These are phyloP conservation scores for Heterochromis multidens DNA, from an alignment of 2,113 vertebrate species.

Conservation along the genomic window DNA sequence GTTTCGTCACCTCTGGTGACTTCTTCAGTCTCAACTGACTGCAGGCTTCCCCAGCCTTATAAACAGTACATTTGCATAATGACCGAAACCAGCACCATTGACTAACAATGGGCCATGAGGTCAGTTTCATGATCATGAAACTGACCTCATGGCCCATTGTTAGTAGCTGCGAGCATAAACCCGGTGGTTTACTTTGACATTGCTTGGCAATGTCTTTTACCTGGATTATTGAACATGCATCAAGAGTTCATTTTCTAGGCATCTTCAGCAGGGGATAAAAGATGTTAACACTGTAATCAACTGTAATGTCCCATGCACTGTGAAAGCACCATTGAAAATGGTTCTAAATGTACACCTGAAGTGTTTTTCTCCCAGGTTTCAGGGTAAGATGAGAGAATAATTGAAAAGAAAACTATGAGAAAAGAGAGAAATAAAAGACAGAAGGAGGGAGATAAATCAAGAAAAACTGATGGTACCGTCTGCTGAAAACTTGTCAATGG, in stretches of 20 bases:
- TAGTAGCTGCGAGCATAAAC: no score
- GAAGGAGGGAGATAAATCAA: not conserved
- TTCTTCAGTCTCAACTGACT: no score
- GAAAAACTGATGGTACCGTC: constrained; percentile 80
- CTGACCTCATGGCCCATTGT: no score
- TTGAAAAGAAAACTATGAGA: not conserved
- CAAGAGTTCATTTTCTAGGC: not conserved
- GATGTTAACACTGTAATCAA: not conserved
- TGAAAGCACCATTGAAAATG: not conserved
- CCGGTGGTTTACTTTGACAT: no score
- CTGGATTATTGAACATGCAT: no score
- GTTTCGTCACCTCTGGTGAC: no score
- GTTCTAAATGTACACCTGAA: not conserved
- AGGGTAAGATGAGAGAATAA: not conserved
- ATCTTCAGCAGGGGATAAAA: not conserved
- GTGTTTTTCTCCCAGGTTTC: not conserved
- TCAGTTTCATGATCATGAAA: no score
- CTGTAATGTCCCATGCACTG: not conserved
- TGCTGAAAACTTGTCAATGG: constrained; percentile 93
- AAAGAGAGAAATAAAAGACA: not conserved
- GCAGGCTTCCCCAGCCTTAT: no score
- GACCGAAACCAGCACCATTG: no score
- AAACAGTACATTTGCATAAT: no score
- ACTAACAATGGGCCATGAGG: no score
- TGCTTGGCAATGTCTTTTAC: no score